These are phyloP conservation scores for Apaloderma vittatum DNA, from an alignment of 2,113 vertebrate genomes.

Conservation along the genomic window DNA sequence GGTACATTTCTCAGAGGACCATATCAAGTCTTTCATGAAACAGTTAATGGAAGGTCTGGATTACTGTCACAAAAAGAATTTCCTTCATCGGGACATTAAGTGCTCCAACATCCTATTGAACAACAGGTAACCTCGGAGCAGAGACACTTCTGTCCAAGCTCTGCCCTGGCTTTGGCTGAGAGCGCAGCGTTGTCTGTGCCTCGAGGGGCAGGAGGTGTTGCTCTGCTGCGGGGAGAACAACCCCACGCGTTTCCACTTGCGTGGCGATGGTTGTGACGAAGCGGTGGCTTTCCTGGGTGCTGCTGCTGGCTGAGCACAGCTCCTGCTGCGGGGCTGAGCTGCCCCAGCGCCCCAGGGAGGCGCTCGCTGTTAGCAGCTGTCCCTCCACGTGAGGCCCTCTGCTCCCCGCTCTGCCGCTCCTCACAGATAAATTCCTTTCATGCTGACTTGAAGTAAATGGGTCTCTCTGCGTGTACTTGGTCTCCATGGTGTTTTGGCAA, in stretches of 20 bases:
- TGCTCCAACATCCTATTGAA: slow-evolving; percentile 98
- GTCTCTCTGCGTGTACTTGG: not conserved
- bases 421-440: not conserved
- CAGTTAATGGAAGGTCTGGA: slow-evolving; percentile 99
- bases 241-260: not conserved
- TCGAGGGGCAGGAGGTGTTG: not conserved
- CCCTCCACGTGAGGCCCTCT: not conserved
- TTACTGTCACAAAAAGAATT: slow-evolving; percentile 99
- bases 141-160: not conserved
- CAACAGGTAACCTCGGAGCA: slow-evolving; percentile 87
- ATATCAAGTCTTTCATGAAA: slow-evolving; percentile 97
- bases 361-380: too few species aligned
- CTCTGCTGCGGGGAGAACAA: not conserved
- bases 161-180: not conserved
- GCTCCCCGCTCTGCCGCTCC: not conserved
- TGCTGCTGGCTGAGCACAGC: not conserved
- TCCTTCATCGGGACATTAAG: slow-evolving; percentile 97
- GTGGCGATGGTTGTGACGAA: not conserved
- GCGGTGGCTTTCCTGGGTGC: not conserved
- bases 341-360: not conserved
- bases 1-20: slow-evolving; percentile 97
- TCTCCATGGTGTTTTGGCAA: not conserved
- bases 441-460: not conserved
- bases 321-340: not conserved
- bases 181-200: rapidly evolving